These are phyloP conservation scores for Bufo gargarizans DNA, from an alignment of 2,113 vertebrate species.

Conservation along the genomic window DNA sequence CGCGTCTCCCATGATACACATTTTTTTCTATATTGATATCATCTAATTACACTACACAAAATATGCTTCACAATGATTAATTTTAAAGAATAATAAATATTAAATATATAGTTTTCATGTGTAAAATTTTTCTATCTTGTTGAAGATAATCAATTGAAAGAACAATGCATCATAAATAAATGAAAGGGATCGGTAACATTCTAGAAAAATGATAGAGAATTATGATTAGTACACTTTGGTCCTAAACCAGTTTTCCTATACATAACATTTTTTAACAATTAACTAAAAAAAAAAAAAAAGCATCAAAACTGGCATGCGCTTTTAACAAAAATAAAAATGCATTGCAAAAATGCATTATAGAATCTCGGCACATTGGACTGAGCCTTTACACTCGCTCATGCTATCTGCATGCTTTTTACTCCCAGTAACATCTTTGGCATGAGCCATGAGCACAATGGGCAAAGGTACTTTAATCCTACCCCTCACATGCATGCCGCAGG, in stretches of 20 bases:
- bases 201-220: background rate
- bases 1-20: too few relatives aligned
- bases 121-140: background rate
- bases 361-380: conserved; percentile 18
- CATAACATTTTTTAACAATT: background rate
- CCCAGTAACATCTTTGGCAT: conserved; percentile 23
- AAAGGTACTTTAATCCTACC: conserved; percentile 15
- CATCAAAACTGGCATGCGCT: background rate
- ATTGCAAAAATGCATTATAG: background rate
- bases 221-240: conserved; percentile 25
- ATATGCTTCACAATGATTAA: background rate
- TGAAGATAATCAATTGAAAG: background rate
- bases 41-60: background rate
- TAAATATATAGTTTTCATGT: background rate
- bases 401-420: conserved; percentile 48
- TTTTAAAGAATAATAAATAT: background rate
- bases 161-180: background rate
- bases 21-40: too few relatives aligned
- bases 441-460: conserved; percentile 33
- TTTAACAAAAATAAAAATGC: conserved; percentile 1
- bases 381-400: conserved; percentile 50
- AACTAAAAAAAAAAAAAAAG: background rate
- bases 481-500: conserved; percentile 52
- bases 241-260: background rate
- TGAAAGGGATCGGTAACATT: background rate